These are phyloP conservation scores for Mystacornis crossleyi DNA, from an alignment of 2,113 vertebrate genomes.

Conservation along the genomic window DNA sequence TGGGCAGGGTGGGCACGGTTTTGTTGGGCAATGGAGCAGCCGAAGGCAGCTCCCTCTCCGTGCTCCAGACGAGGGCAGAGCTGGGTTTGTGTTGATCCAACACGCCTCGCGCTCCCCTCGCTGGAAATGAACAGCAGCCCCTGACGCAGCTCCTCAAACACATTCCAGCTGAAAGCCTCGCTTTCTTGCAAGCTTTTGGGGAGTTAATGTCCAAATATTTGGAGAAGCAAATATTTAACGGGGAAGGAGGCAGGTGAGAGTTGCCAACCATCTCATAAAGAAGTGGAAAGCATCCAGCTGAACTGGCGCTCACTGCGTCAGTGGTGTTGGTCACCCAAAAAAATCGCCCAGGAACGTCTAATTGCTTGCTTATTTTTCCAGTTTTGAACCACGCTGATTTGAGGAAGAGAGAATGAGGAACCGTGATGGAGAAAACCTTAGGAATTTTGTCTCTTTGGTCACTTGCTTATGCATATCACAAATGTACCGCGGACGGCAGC, in stretches of 20 bases:
- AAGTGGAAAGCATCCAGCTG: neutral
- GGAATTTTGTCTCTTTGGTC: neutral
- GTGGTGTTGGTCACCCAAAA: neutral
- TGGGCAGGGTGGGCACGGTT: neutral
- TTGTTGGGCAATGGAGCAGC: neutral
- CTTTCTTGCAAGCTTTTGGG: neutral
- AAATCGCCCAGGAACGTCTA: neutral
- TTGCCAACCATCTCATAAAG: neutral
- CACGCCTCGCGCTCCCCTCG: accelerated
- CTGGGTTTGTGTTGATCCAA: neutral
- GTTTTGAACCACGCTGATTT: neutral
- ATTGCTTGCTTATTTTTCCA: neutral
- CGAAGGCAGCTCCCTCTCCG: neutral
- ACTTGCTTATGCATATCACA: neutral
- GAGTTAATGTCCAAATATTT: neutral
- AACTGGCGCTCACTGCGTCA: accelerated
- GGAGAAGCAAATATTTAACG: neutral
- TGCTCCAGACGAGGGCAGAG: neutral
- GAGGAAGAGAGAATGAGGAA: neutral
- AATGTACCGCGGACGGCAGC: neutral
- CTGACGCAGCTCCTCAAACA: neutral
- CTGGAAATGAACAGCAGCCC: neutral
- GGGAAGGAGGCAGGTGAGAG: neutral
- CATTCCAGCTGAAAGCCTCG: neutral
- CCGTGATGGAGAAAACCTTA: neutral